A percentile compares a stretch with the other conserved stretches of the same genome.
phyloP scores from a whole-genome alignment of 2,797 vertebrate species.

The Premnoplex brunnescens region DNA sequence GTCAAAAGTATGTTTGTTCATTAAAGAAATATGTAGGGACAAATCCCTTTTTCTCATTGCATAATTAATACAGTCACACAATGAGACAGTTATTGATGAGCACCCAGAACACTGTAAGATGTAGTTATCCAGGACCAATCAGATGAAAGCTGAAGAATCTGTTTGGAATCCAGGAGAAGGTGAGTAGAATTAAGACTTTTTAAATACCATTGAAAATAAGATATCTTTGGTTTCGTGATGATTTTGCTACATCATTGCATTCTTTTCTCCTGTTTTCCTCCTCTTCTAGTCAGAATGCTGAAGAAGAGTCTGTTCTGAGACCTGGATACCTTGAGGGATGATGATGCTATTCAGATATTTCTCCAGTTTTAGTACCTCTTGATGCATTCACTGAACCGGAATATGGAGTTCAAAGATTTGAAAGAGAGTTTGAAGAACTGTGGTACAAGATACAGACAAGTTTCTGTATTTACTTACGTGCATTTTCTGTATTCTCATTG shows the following conservation, averaged over 20 bases:
- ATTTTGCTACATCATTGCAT: neutral
- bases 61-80: neutral
- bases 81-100: neutral
- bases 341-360: conserved; percentile 1
- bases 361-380: neutral
- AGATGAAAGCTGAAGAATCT: conserved; percentile 50
- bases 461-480: neutral
- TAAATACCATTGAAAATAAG: neutral
- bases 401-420: neutral
- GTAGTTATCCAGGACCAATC: neutral
- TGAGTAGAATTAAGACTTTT: conserved; percentile 20
- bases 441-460: neutral
- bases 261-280: conserved; percentile 43
- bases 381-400: neutral
- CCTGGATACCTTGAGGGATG: conserved; percentile 14
- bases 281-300: conserved; percentile 12
- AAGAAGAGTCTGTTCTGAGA: conserved; percentile 30
- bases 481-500: neutral
- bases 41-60: neutral
- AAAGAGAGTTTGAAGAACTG: neutral
- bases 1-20: neutral
- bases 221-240: neutral
- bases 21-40: neutral
- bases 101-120: neutral
- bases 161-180: neutral